phyloP scores from a whole-genome alignment of 2,888 invertebrate species.

The Diarsia dahlii region DNA sequence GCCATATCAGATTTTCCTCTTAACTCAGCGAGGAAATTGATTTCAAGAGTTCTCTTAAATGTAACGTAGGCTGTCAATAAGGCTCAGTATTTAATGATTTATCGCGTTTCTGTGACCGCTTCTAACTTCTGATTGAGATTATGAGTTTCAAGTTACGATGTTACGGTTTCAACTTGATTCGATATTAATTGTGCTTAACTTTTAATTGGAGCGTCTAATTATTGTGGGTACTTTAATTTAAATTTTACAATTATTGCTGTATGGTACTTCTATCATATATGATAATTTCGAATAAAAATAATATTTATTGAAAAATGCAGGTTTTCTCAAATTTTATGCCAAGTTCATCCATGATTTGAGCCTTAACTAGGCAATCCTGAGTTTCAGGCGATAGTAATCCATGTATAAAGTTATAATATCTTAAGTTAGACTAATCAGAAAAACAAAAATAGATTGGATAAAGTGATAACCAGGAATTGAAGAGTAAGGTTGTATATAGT shows the following conservation, averaged over 20 bases:
- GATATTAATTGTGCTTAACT: constrained; percentile 48
- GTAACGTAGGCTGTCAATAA: constrained; percentile 80
- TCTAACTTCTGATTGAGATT: constrained; percentile 67
- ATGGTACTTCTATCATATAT: no score
- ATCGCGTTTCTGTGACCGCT: constrained; percentile 72
- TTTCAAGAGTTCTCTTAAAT: constrained; percentile 82
- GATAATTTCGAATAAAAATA: no score
- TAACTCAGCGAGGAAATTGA: constrained; percentile 85
- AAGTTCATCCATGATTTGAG: no score
- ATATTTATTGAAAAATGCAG: no score
- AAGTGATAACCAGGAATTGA: background rate
- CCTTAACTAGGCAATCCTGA: no score
- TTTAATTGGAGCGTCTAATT: constrained; percentile 46
- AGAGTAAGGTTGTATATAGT: no score
- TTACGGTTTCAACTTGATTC: constrained; percentile 56
- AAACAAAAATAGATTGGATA: background rate
- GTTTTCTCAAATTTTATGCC: no score
- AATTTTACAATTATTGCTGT: background rate
- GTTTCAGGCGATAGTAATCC: no score
- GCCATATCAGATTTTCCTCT: constrained; percentile 81
- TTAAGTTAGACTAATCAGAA: background rate
- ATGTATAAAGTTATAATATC: no score
- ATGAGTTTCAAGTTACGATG: constrained; percentile 65
- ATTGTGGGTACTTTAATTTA: background rate
- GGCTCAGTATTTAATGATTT: constrained; percentile 76